Conservation (phyloP, 2,113 vertebrate species). For the Neolamprologus kungweensis region DNA sequence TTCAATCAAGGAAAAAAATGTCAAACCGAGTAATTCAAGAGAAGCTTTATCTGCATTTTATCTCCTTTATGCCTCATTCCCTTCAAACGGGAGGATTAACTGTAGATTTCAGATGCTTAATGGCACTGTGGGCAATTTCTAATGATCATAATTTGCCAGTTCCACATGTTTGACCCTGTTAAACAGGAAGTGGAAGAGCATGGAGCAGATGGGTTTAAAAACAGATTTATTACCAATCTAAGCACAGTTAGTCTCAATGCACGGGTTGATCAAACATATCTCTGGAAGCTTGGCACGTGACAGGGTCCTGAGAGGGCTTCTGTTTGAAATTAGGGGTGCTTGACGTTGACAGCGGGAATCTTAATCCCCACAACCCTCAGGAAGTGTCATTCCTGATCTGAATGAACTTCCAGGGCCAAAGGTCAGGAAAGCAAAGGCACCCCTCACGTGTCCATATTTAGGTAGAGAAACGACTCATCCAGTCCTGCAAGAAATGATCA, state of each 20-base stretch:
- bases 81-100: not conserved
- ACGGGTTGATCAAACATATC: not conserved
- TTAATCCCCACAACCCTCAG: not conserved
- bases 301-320: constrained; percentile 9
- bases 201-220: not conserved
- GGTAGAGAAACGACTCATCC: not conserved
- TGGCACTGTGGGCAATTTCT: not conserved
- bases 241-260: not conserved
- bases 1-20: not conserved
- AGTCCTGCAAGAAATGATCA: not conserved
- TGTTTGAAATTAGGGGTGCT: not conserved
- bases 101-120: not conserved
- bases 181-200: not conserved
- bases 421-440: not conserved
- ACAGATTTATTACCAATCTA: not conserved
- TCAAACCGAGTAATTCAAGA: not conserved
- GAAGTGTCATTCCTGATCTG: not conserved
- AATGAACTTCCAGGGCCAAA: not conserved
- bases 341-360: not conserved
- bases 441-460: not conserved
- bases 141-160: constrained; percentile 8
- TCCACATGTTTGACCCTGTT: constrained; percentile 1
- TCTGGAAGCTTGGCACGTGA: not conserved
- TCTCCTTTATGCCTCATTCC: not conserved
- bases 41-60: not conserved